A percentile compares a stretch with the other conserved stretches of the same genome.
Conservation (phyloP, 2,888 invertebrate species). For the Ichneumoninae sp. region DNA sequence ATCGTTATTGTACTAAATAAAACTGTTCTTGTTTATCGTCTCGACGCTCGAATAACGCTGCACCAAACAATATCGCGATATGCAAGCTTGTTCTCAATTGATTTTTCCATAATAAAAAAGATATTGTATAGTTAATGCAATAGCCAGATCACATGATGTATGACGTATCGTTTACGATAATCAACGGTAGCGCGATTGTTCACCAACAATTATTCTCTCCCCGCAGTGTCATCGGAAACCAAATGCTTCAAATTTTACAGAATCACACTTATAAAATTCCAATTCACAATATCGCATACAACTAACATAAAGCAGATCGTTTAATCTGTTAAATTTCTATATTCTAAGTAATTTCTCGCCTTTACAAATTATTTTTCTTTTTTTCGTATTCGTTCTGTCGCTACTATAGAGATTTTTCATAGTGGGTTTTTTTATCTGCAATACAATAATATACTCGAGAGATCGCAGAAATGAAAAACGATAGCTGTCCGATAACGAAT, state of each 20-base stretch:
- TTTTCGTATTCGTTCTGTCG: constrained; percentile 31
- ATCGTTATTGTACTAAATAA: constrained; percentile 52
- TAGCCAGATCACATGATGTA: constrained; percentile 45
- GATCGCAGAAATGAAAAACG: constrained; percentile 47
- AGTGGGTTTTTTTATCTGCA: constrained; percentile 21
- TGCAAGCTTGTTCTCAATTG: constrained; percentile 23
- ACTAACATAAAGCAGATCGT: constrained; percentile 63
- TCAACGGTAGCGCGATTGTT: constrained; percentile 23
- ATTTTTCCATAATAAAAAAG: background rate
- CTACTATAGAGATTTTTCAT: constrained; percentile 49
- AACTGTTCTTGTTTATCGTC: constrained; percentile 46
- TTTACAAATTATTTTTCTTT: constrained; percentile 45
- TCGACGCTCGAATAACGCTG: constrained; percentile 33
- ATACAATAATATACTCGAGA: constrained; percentile 36
- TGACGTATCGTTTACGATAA: constrained; percentile 37
- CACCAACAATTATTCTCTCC: constrained; percentile 25
- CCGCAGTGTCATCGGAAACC: constrained; percentile 39
- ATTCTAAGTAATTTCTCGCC: constrained; percentile 56
- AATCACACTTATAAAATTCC: constrained; percentile 65
- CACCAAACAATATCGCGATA: constrained; percentile 51
- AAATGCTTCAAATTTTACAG: constrained; percentile 54
- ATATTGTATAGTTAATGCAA: constrained; percentile 41
- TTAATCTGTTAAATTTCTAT: constrained; percentile 56
- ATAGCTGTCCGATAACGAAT: constrained; percentile 45
- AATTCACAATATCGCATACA: constrained; percentile 65